phyloP scores from a whole-genome alignment of 2,113 vertebrate species.

The Peromyscus polionotus region DNA sequence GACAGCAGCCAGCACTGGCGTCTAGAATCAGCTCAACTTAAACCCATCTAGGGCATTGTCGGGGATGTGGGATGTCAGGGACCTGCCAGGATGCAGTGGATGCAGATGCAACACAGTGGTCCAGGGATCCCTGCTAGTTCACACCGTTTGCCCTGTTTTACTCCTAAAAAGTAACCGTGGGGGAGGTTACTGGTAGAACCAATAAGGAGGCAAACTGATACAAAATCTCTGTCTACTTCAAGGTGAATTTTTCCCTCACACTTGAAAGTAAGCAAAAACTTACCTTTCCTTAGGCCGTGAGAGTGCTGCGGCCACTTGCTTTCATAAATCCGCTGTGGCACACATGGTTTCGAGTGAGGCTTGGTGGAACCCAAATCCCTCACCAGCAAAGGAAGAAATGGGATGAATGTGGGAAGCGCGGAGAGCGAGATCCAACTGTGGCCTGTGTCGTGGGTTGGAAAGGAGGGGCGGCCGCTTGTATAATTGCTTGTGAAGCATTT shows the following conservation, averaged over 20 bases:
- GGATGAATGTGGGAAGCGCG: rapidly evolving
- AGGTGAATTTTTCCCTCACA: background rate
- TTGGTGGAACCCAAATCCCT: rapidly evolving
- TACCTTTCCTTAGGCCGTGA: background rate
- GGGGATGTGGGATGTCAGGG: background rate
- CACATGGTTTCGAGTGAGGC: background rate
- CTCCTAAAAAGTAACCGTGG: background rate
- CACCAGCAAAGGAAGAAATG: background rate
- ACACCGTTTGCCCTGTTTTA: rapidly evolving
- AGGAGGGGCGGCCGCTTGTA: rapidly evolving
- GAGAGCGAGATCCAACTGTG: rapidly evolving
- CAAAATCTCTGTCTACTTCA: background rate
- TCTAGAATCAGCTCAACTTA: background rate
- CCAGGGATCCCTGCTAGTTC: rapidly evolving
- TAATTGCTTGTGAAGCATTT: background rate
- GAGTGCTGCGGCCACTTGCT: rapidly evolving
- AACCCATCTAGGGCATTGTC: background rate
- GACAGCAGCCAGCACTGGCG: background rate
- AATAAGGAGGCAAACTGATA: too few species aligned
- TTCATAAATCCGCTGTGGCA: rapidly evolving
- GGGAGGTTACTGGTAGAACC: background rate
- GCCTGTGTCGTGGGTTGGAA: rapidly evolving
- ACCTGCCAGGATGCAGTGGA: background rate
- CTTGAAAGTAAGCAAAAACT: background rate
- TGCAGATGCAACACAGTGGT: rapidly evolving